Evolutionary conservation across 2,797 vertebrate species (phyloP).

Genomic region (Schizopygopsis pylzovi): DNA sequence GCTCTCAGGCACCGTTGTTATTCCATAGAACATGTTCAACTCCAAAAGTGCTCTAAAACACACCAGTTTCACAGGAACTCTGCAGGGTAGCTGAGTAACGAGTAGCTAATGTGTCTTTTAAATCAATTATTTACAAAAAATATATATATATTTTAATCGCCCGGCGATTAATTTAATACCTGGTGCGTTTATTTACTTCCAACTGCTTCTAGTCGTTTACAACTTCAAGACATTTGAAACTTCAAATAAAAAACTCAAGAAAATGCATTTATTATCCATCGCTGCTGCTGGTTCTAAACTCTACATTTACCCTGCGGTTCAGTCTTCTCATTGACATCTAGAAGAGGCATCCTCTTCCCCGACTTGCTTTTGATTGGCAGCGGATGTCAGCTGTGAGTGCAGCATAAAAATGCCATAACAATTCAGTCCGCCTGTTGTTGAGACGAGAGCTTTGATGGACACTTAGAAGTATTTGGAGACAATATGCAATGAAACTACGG

Average conservation of each 20-base stretch:
- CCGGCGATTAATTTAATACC: conserved; percentile 18
- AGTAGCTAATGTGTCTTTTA: not conserved
- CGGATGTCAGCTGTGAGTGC: conserved; percentile 34
- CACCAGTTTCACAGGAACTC: not conserved
- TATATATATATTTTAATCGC: not conserved
- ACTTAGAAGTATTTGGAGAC: conserved; percentile 63
- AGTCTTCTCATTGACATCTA: conserved; percentile 30
- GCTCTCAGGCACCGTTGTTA: not conserved
- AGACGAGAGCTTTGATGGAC: conserved; percentile 67
- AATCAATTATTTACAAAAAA: not conserved
- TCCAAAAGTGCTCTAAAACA: not conserved
- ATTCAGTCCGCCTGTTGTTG: conserved; percentile 62
- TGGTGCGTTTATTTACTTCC: conserved; percentile 4
- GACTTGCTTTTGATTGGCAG: conserved; percentile 44
- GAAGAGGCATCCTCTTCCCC: conserved; percentile 6
- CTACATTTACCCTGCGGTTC: conserved; percentile 29
- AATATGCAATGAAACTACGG: conserved; percentile 56
- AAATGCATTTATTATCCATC: not conserved
- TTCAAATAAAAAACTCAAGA: conserved; percentile 17
- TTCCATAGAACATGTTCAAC: conserved; percentile 3
- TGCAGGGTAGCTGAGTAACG: not conserved
- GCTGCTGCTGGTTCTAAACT: not conserved
- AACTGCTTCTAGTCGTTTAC: not conserved
- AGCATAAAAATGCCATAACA: conserved; percentile 37
- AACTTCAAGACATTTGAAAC: not conserved